Evolutionary conservation across 2,888 invertebrate species (phyloP).

Genomic region (Coremacera marginata): DNA sequence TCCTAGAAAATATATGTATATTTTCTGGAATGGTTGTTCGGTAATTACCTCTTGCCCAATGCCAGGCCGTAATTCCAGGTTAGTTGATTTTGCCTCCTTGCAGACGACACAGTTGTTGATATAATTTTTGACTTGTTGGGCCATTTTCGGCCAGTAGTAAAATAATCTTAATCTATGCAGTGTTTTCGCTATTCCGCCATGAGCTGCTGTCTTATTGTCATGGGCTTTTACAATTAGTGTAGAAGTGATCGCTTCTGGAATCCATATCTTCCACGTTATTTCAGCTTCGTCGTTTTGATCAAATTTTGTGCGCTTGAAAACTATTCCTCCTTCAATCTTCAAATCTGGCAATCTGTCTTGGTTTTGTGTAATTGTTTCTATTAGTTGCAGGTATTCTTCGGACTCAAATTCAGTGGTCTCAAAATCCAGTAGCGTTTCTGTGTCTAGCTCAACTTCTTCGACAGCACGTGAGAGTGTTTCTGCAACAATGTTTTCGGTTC

Average conservation of each 20-base stretch:
- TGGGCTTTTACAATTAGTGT: too few species aligned
- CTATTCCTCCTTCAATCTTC: too few species aligned
- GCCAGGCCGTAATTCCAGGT: too few species aligned
- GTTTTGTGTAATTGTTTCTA: too few species aligned
- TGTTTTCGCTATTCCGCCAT: constrained; percentile 25
- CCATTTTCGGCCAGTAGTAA: constrained; percentile 31
- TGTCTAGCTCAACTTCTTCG: background rate
- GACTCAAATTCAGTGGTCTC: constrained; percentile 18
- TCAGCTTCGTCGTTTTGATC: too few species aligned
- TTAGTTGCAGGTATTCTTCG: too few species aligned
- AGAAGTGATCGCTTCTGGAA: too few species aligned
- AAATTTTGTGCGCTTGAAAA: too few species aligned
- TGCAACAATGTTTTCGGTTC: background rate
- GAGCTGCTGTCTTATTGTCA: constrained; percentile 3
- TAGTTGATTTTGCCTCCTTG: constrained; percentile 26
- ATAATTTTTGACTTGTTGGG: constrained; percentile 1
- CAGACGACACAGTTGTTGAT: constrained; percentile 8
- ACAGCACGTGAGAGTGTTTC: constrained; percentile 22
- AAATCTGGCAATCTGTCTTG: too few species aligned
- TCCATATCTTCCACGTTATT: too few species aligned
- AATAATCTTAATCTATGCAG: background rate
- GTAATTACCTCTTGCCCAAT: background rate
- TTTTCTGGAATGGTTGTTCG: background rate
- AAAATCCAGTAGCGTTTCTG: background rate
- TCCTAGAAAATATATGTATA: background rate